Base-by-base conservation (phyloP, 2,888 invertebrate species). In the Drosophila pullipes region DNA sequence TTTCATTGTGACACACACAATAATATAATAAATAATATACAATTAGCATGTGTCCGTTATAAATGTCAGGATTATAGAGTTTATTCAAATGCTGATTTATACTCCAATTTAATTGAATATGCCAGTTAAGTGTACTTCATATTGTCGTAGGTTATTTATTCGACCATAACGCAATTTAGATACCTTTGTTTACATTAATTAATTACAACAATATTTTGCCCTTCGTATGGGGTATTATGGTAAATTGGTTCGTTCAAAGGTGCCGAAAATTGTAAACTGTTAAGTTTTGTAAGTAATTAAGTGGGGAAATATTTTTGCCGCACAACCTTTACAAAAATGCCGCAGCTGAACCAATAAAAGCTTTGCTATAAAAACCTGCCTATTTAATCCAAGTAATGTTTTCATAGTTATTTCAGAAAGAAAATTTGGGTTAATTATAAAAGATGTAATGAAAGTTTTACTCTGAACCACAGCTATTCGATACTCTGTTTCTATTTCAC, bases 331-430 rank as follows among this genome's bases (percentile, higher is more conserved):
- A 67, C 53, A 78, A 60, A 74, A 61, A 62, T 49, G 44, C 55
- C 65, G 77, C 69, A 63, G 11, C 47, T 64, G 35, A 47, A 10
- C 59, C 52, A 77, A 74, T 78, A 77, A 66, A 65, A 74, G 39
- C 39, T 22, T 39, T 31, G 37, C 47, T 10, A 60, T 57, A 65
- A 62, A 74, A 73, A 41, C 3, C 2, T 25, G 49, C 62, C 59
- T 52, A 60, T 11, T 44, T 55, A 37, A 52, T 28, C n/a, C 28
- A 53, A 76, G 60, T 60, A 72, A 61, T 30, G 28, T n/a, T 16
- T 31, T n/a, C 55, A 76, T 37, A 41, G 62, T 22, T 57, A 62
- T 52, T 66, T 35, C 28, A 30, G 30, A 53, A 39, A 31, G 0
- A 33, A 33, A 9, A 1, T 22, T 22, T 44, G 33, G 28, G 22